Evolutionary conservation across 1,140 invertebrate genomes (phyloP).

Genomic region (Hylaeus volcanicus): DNA sequence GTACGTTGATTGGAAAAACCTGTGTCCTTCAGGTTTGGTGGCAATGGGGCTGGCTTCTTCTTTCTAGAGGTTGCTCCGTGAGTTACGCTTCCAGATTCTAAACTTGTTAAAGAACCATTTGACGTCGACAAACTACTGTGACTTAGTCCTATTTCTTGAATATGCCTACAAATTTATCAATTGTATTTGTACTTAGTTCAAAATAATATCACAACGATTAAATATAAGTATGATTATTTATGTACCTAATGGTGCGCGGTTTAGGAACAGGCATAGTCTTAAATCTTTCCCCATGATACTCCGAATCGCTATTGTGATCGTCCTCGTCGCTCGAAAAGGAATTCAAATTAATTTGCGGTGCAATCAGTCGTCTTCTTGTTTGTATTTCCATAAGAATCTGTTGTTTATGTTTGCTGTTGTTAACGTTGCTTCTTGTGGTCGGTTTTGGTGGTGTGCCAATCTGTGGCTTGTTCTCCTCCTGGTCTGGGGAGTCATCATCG

Average conservation of each 20-base stretch:
- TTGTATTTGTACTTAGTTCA: not conserved
- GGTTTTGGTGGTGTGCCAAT: conserved; percentile 57
- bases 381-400: conserved; percentile 48
- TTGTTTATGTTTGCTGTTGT: conserved; percentile 50
- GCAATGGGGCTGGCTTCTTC: conserved; percentile 86
- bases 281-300: conserved; percentile 23
- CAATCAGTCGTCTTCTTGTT: conserved; percentile 72
- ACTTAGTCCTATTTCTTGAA: conserved; percentile 56
- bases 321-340: conserved; percentile 88
- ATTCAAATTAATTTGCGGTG: conserved; percentile 82
- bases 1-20: conserved; percentile 31
- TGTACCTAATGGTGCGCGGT: conserved; percentile 80
- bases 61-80: conserved; percentile 80
- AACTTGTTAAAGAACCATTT: conserved; percentile 74
- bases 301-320: conserved; percentile 78
- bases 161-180: conserved; percentile 60
- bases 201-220: no score
- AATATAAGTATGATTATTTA: conserved; percentile 19
- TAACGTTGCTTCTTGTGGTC: conserved; percentile 66
- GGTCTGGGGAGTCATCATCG: conserved; percentile 83
- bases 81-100: conserved; percentile 67
- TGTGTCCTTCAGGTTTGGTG: conserved; percentile 79
- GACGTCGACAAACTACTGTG: conserved; percentile 70
- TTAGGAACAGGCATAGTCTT: conserved; percentile 80
- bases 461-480: not conserved